Percentiles rank a stretch among this genome's conserved stretches.
Conservation (phyloP, 2,797 vertebrate species). For the Parambassis ranga region DNA sequence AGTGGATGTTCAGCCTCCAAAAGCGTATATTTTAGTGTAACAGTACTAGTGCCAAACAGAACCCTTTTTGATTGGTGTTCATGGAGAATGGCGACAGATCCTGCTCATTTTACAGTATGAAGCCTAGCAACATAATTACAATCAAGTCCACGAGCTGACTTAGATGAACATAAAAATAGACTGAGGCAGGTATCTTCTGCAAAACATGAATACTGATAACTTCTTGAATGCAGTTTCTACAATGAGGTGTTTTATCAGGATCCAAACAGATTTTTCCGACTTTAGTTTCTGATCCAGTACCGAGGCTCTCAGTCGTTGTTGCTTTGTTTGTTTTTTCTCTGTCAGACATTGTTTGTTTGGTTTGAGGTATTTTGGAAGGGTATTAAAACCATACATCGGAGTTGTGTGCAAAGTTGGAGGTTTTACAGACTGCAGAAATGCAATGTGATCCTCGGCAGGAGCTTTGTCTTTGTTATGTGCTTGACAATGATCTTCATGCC, state of each 20-base stretch:
- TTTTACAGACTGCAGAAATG: conserved; percentile 43
- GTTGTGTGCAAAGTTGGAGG: conserved; percentile 59
- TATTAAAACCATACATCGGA: conserved; percentile 70
- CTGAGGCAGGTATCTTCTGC: conserved; percentile 35
- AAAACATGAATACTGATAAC: conserved; percentile 53
- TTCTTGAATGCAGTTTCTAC: conserved; percentile 54
- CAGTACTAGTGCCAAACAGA: background rate
- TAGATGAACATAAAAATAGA: conserved; percentile 61
- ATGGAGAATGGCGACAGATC: conserved; percentile 5
- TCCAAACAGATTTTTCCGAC: conserved; percentile 70
- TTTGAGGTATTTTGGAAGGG: conserved; percentile 67
- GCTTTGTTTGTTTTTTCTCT: conserved; percentile 73
- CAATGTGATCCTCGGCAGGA: conserved; percentile 44
- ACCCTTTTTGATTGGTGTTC: background rate
- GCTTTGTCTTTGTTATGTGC: conserved; percentile 68
- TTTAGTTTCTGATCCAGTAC: conserved; percentile 64
- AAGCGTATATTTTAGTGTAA: background rate
- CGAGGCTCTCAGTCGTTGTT: conserved; percentile 57
- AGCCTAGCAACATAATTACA: conserved; percentile 26
- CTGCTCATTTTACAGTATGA: conserved; percentile 20
- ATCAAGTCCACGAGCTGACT: conserved; percentile 53
- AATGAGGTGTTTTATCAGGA: conserved; percentile 77
- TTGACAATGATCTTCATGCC: conserved; percentile 62
- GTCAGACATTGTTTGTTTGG: conserved; percentile 74
- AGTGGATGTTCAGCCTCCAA: background rate